These are phyloP conservation scores for Chamaetylas fuelleborni DNA, from an alignment of 2,113 vertebrate genomes.

Conservation along the genomic window DNA sequence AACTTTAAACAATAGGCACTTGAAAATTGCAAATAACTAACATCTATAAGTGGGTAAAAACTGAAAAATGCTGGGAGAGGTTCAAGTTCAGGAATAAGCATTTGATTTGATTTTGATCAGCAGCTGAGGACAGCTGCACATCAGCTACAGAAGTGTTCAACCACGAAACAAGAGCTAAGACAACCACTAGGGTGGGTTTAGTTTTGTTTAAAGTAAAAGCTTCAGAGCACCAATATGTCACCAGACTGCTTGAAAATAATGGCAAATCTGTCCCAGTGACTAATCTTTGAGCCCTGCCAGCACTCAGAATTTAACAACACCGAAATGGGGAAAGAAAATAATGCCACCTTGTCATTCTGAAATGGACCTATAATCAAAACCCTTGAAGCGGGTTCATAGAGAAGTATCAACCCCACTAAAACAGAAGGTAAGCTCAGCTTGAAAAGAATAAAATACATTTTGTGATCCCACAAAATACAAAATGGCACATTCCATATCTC, in stretches of 20 bases:
- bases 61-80: not conserved
- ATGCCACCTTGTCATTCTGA: not conserved
- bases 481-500: not conserved
- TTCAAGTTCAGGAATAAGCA: not conserved
- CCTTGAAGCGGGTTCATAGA: not conserved
- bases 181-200: not conserved
- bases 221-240: not conserved
- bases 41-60: not conserved
- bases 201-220: not conserved
- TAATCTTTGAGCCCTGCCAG: conserved; percentile 18
- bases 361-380: conserved; percentile 9
- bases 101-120: not conserved
- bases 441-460: not conserved
- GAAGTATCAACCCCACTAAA: not conserved
- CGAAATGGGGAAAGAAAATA: not conserved
- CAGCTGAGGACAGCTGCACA: not conserved
- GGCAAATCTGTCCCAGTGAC: not conserved
- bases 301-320: not conserved
- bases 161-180: not conserved
- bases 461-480: not conserved
- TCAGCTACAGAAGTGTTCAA: not conserved
- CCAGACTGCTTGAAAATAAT: not conserved
- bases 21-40: not conserved
- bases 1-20: not conserved
- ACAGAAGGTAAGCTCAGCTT: not conserved